Evolutionary conservation across 2,888 invertebrate genomes (phyloP).

Genomic region (Eristalinus aeneus): DNA sequence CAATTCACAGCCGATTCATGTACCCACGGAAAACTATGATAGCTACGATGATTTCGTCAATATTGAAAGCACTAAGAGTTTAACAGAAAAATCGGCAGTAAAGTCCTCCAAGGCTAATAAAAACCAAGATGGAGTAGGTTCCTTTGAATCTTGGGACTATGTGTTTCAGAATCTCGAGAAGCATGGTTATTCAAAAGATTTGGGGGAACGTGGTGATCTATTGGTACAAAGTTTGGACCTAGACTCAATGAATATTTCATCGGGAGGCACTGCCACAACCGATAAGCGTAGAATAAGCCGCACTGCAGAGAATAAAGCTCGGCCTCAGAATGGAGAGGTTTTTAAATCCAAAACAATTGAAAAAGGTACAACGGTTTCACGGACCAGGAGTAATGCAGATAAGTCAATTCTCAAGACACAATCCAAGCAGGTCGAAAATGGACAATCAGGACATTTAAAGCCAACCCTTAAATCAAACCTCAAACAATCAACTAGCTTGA

Average conservation of each 20-base stretch:
- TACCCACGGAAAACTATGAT: constrained; percentile 52
- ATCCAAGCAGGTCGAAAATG: constrained; percentile 49
- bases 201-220: constrained; percentile 86
- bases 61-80: constrained; percentile 52
- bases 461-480: constrained; percentile 50
- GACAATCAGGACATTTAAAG: constrained; percentile 43
- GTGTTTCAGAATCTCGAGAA: constrained; percentile 89
- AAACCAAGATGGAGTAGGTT: constrained; percentile 85
- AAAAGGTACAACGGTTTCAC: constrained; percentile 56
- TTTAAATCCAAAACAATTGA: constrained; percentile 72
- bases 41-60: constrained; percentile 62
- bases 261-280: constrained; percentile 37
- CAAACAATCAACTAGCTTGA: constrained; percentile 45
- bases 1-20: constrained; percentile 25
- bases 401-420: constrained; percentile 57
- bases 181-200: constrained; percentile 86
- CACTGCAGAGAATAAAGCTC: constrained; percentile 64
- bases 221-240: constrained; percentile 79
- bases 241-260: constrained; percentile 76
- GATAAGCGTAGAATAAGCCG: constrained; percentile 72
- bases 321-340: constrained; percentile 62
- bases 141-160: constrained; percentile 90
- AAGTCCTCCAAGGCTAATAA: constrained; percentile 77
- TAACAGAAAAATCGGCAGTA: constrained; percentile 34
- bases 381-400: constrained; percentile 38